A percentile compares a stretch with the other conserved stretches of the same genome.
Conservation (phyloP, 2,797 vertebrate genomes). For the Pithecia hirsuta region DNA sequence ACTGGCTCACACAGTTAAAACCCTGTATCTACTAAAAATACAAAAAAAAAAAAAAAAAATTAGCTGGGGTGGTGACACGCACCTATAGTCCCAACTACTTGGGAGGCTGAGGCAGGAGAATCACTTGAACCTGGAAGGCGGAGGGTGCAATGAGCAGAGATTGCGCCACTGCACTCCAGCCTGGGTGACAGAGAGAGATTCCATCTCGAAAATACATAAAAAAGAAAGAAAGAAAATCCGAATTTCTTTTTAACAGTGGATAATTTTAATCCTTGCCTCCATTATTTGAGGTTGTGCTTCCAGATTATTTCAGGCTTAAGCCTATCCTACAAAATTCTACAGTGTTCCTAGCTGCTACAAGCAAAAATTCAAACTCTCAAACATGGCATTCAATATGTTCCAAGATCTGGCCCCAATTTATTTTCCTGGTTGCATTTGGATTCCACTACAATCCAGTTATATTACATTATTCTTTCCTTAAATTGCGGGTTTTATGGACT, state of each 20-base stretch:
- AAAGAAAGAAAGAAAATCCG: background rate
- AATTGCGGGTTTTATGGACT: background rate
- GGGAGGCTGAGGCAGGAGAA: no score
- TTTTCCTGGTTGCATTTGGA: slow-evolving; percentile 9
- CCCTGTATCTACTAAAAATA: no score
- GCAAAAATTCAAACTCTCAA: background rate
- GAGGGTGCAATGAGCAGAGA: no score
- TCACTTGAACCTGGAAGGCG: no score
- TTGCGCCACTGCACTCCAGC: no score
- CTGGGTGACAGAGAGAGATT: no score
- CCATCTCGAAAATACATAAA: no score
- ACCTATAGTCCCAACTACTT: no score
- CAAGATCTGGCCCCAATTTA: background rate
- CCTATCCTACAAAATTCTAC: background rate
- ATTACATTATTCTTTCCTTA: background rate
- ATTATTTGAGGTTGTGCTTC: slow-evolving; percentile 8
- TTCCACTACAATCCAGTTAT: background rate
- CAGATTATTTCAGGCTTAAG: background rate
- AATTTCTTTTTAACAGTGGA: slow-evolving; percentile 18
- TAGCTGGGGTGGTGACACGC: no score
- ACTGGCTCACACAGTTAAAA: no score
- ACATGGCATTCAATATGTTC: background rate
- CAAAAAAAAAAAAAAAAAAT: no score
- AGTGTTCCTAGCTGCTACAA: background rate
- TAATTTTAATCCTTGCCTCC: slow-evolving; percentile 32